These are phyloP conservation scores for Peromyscus aztecus DNA, from an alignment of 2,797 vertebrate genomes.

Conservation along the genomic window DNA sequence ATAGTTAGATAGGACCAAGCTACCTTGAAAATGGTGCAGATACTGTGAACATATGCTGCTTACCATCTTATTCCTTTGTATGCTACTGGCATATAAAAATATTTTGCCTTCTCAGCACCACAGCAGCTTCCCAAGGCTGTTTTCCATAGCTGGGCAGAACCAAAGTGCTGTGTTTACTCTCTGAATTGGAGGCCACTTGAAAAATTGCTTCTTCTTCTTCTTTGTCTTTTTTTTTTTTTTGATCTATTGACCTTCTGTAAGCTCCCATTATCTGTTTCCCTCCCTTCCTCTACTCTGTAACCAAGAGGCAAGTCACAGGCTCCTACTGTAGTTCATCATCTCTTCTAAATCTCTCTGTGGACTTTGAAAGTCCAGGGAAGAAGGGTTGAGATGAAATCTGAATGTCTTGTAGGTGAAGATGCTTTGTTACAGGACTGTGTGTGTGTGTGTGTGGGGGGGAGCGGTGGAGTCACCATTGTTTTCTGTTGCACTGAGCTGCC, in stretches of 20 bases:
- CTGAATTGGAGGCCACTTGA: not conserved
- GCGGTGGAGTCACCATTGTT: not conserved
- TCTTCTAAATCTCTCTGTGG: conserved; percentile 3
- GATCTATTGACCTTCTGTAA: not conserved
- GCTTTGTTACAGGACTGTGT: not conserved
- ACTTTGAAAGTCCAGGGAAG: not conserved
- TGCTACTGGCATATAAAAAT: not conserved
- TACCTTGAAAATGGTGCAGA: conserved; percentile 10
- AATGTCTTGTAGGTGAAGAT: not conserved
- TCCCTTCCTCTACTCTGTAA: not conserved
- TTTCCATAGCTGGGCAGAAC: not conserved
- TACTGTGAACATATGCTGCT: not conserved
- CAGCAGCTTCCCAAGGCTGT: not conserved
- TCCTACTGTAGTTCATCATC: not conserved
- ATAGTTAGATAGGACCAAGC: not conserved
- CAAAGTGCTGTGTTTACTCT: not conserved
- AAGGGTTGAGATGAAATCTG: not conserved
- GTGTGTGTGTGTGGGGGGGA: rapidly evolving
- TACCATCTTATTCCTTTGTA: not conserved
- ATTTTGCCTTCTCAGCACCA: not conserved
- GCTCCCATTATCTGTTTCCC: not conserved
- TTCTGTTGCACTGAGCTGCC: not conserved
- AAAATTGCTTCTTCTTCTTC: not conserved
- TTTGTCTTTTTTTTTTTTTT: too few relatives aligned
- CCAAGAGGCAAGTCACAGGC: not conserved